A percentile compares a stretch with the other conserved stretches of the same genome.
phyloP scores from a whole-genome alignment of 2,797 vertebrate genomes.

The Calcarius lapponicus region DNA sequence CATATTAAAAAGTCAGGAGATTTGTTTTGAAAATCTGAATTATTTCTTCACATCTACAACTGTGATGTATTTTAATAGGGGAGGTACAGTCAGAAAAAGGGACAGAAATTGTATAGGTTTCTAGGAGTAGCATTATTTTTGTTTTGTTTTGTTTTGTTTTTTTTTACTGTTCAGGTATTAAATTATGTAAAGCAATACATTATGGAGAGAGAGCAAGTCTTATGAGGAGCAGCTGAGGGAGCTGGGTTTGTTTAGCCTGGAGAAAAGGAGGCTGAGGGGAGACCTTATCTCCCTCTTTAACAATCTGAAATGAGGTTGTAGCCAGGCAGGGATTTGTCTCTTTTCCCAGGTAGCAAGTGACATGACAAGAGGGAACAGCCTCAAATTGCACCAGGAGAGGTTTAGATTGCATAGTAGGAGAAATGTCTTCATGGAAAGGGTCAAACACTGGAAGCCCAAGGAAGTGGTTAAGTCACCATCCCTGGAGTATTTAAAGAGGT shows the following conservation, averaged over 20 bases:
- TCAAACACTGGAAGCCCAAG: neutral
- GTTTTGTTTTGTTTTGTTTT: too few species aligned
- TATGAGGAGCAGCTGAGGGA: neutral
- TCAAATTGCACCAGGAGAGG: neutral
- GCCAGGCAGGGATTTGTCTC: neutral
- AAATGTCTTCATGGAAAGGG: neutral
- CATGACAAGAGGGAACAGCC: neutral
- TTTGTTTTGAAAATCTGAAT: neutral
- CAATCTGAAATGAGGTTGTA: neutral
- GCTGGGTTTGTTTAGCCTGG: neutral
- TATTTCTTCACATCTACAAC: neutral
- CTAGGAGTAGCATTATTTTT: neutral
- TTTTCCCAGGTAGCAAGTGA: neutral
- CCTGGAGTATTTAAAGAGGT: neutral
- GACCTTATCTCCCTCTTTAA: neutral
- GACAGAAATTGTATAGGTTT: neutral
- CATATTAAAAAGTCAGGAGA: neutral
- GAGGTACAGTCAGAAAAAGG: neutral
- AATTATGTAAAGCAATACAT: neutral
- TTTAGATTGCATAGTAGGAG: neutral
- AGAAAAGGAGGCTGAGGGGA: neutral
- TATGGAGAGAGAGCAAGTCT: neutral
- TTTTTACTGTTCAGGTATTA: neutral
- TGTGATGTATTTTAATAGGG: neutral
- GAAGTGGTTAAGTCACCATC: neutral